Percentiles rank a stretch among this genome's conserved stretches.
Conservation (phyloP, 2,797 vertebrate genomes). For the Chlorospingus flavigularis region DNA sequence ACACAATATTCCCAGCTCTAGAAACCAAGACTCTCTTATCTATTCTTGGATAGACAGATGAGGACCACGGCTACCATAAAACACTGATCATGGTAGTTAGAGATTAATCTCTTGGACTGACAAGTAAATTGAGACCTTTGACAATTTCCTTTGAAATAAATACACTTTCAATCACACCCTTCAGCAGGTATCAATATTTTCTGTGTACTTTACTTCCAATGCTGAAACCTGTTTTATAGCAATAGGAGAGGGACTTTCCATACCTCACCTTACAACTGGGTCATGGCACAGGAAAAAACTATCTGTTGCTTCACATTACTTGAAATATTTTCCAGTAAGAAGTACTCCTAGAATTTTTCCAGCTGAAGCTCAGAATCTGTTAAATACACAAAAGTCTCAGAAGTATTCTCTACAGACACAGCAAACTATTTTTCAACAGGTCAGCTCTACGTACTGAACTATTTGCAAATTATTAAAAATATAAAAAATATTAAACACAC, state of each 20-base stretch:
- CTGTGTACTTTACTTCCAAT: neutral
- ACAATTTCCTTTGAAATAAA: neutral
- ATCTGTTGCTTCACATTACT: conserved; percentile 28
- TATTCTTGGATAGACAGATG: neutral
- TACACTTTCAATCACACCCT: neutral
- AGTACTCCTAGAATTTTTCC: conserved; percentile 16
- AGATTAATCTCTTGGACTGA: neutral
- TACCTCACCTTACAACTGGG: conserved; percentile 22
- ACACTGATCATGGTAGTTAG: neutral
- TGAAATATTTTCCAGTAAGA: conserved; percentile 34
- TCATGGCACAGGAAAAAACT: neutral
- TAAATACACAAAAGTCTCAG: conserved; percentile 14
- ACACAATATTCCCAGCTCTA: neutral
- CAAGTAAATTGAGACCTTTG: neutral
- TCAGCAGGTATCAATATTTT: neutral
- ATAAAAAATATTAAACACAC: conserved; percentile 46
- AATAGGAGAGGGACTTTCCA: neutral
- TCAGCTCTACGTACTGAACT: conserved; percentile 29
- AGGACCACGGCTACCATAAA: neutral
- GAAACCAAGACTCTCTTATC: neutral
- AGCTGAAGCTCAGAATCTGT: neutral
- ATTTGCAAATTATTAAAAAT: conserved; percentile 51
- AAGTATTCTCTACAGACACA: conserved; percentile 3
- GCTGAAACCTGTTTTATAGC: neutral
- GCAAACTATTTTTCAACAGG: conserved; percentile 11